Conservation (phyloP, 2,797 vertebrate species). For the Picus viridis region DNA sequence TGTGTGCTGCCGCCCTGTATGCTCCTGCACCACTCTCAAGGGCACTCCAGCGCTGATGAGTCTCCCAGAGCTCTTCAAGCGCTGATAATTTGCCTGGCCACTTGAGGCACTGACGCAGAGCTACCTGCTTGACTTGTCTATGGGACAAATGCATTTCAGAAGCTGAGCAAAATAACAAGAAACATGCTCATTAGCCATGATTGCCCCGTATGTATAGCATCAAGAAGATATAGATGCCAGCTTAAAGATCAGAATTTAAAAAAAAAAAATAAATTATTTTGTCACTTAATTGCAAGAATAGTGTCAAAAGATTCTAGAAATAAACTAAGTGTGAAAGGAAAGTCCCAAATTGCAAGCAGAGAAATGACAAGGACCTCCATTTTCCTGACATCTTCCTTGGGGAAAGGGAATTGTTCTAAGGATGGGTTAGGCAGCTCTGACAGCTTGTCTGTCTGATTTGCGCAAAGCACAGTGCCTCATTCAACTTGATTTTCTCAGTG, state of each 20-base stretch:
- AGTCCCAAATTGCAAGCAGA: slow-evolving; percentile 67
- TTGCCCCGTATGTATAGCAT: not conserved
- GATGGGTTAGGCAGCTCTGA: slow-evolving; percentile 75
- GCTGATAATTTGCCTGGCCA: slow-evolving; percentile 32
- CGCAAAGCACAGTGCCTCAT: slow-evolving; percentile 46
- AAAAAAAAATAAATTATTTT: slow-evolving; percentile 50
- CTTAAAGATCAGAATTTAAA: not conserved
- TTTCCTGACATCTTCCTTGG: slow-evolving; percentile 75
- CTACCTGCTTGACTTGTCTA: not conserved
- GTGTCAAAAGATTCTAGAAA: slow-evolving; percentile 67
- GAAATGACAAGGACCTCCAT: slow-evolving; percentile 75
- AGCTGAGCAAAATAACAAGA: not conserved
- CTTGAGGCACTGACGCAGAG: not conserved
- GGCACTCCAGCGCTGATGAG: slow-evolving; percentile 57
- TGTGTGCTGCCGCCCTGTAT: fast-evolving
- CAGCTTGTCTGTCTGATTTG: slow-evolving; percentile 76
- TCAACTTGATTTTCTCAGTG: slow-evolving; percentile 50
- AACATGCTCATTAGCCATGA: not conserved
- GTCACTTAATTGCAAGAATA: slow-evolving; percentile 67
- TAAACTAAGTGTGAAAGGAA: slow-evolving; percentile 70
- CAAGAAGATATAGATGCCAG: not conserved
- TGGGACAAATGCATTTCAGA: not conserved
- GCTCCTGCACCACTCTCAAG: not conserved
- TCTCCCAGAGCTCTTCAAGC: slow-evolving; percentile 26
- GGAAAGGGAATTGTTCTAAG: slow-evolving; percentile 68